phyloP scores from a whole-genome alignment of 2,113 vertebrate species.

The Pitta sordida region DNA sequence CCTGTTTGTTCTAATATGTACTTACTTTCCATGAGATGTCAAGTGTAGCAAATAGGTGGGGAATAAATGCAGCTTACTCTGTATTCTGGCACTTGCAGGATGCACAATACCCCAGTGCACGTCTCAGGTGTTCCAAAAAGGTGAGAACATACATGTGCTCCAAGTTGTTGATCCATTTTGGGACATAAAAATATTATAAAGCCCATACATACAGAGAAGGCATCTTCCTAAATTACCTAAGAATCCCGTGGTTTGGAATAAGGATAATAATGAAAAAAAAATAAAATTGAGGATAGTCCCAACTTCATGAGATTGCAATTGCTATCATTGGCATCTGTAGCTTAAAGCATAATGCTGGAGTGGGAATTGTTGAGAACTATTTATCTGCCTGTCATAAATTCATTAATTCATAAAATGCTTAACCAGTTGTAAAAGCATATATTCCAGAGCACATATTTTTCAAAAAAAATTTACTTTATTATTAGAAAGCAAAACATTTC shows the following conservation, averaged over 20 bases:
- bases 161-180: background rate
- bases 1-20: background rate
- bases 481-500: background rate
- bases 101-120: background rate
- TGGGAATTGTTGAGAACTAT: background rate
- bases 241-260: background rate
- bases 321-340: background rate
- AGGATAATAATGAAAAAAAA: background rate
- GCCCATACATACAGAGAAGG: background rate
- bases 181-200: background rate
- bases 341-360: background rate
- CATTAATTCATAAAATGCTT: background rate
- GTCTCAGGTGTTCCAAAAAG: background rate
- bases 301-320: background rate
- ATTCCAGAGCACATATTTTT: constrained; percentile 1
- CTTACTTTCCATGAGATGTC: background rate
- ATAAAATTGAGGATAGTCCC: background rate
- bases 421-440: background rate
- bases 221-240: background rate
- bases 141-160: background rate
- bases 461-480: background rate
- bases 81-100: background rate
- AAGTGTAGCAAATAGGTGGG: background rate
- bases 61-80: background rate
- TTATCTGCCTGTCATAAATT: background rate